Conservation (phyloP, 2,888 invertebrate genomes). For the Diabrotica balteata region DNA sequence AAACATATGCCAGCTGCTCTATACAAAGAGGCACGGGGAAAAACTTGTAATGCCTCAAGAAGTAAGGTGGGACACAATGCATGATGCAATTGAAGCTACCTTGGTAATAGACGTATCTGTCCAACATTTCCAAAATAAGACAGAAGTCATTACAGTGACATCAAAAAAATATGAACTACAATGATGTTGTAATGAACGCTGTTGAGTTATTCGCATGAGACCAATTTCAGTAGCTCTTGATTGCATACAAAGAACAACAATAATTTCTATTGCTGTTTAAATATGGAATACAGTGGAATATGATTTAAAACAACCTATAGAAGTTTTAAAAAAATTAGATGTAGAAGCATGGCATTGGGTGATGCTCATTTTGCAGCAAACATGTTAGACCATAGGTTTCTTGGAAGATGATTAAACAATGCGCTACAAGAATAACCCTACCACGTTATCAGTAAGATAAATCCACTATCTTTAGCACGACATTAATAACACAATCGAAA, state of each 20-base stretch:
- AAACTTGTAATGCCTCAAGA: not conserved
- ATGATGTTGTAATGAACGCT: slow-evolving; percentile 2
- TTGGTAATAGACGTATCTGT: not conserved
- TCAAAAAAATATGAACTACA: slow-evolving; percentile 20
- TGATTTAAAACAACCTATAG: slow-evolving; percentile 8
- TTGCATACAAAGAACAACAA: slow-evolving; percentile 1
- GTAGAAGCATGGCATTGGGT: slow-evolving; percentile 14
- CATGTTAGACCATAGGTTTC: no score
- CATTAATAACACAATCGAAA: no score
- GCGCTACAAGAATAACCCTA: no score
- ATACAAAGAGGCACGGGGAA: not conserved
- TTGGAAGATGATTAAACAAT: no score
- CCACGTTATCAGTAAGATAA: not conserved
- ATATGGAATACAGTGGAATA: slow-evolving; percentile 15
- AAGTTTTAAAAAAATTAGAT: slow-evolving; percentile 12
- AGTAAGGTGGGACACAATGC: not conserved
- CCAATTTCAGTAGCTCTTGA: slow-evolving; percentile 4
- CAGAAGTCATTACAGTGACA: slow-evolving; percentile 21
- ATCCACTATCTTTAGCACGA: not conserved
- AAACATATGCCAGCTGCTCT: not conserved
- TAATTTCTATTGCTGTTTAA: slow-evolving; percentile 5
- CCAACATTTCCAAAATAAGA: slow-evolving; percentile 22
- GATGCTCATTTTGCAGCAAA: slow-evolving; percentile 13
- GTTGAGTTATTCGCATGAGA: not conserved
- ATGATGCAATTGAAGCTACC: not conserved